Evolutionary conservation across 2,113 vertebrate species (phyloP).

Genomic region (Dicentrarchus labrax): DNA sequence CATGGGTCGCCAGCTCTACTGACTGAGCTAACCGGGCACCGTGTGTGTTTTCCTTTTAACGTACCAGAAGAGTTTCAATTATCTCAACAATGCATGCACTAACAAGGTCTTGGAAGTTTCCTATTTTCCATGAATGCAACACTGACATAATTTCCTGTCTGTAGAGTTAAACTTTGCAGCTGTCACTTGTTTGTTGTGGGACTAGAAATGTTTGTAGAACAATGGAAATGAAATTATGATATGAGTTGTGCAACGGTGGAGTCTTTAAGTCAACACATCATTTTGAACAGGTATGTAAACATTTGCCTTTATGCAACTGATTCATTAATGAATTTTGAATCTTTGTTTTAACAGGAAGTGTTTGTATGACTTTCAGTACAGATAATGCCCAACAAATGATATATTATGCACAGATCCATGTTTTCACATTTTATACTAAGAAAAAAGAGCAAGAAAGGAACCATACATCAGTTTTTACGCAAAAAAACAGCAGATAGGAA

Average conservation of each 20-base stretch:
- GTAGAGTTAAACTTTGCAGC: neutral
- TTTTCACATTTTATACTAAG: neutral
- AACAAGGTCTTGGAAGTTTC: neutral
- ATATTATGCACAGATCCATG: neutral
- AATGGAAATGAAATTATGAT: neutral
- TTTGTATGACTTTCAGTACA: neutral
- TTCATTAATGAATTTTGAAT: neutral
- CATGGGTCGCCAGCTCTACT: too few species aligned
- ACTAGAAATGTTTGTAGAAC: neutral
- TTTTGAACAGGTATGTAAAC: conserved; percentile 6
- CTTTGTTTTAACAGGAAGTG: neutral
- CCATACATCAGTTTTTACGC: neutral
- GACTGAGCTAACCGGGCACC: too few species aligned
- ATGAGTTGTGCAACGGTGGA: neutral
- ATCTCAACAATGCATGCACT: neutral
- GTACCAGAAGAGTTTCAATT: neutral
- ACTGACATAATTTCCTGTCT: conserved; percentile 32
- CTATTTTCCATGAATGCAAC: conserved; percentile 11
- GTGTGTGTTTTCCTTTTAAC: neutral
- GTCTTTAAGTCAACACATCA: neutral
- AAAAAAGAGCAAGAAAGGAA: neutral
- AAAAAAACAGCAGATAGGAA: neutral
- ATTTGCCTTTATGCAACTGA: neutral
- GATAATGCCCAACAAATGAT: neutral
- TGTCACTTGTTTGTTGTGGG: neutral